Evolutionary conservation across 2,113 vertebrate genomes (phyloP), one percentile per base, ranked within the genome.

Genomic region (Sceloporus undulatus): DNA sequence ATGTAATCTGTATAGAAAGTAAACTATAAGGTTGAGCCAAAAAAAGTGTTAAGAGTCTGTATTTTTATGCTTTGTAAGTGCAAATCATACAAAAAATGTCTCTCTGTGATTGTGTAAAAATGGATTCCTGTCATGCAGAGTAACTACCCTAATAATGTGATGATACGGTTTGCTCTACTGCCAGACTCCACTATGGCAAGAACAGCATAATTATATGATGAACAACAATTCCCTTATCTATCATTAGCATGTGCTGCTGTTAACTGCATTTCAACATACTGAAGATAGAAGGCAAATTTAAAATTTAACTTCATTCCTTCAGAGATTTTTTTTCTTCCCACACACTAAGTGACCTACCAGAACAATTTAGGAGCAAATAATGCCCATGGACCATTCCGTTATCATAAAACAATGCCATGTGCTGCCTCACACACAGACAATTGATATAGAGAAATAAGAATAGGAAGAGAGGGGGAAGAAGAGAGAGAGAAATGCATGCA

Each of bases 201-300:
- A 76, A 27, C 90, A 87, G 81, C 83, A 86, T 96, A 96, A 97
- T 97, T 97, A 95, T 87, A 88, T 83, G 92, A 95, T 94, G 94
- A 94, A 90, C 93, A 92, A 92, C 95, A 96, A 94, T 94, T 95
- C 91, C 93, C 96, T 97, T 98, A 97, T 98, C 97, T 97, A 87
- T 93, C 95, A 96, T 85, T 94, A 97, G 96, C 96, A 97, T 95
- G 97, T 95, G 97, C 96, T 96, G 85, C 87, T 38, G 94, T 91
- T 96, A 96, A 94, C 95, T 82, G 80, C 91, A 92, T 96, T 96
- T 94, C 94, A 93, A 62, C 94, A 89, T 92, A 89, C 91, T 94
- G 85, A 92, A 93, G 90, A 92, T 91, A 92, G 93, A 95, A 90
- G 56, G 88, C 52, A 91, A 89, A 96, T 94, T 94, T 95, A 93